Percentiles rank a stretch among this genome's conserved stretches.
Evolutionary conservation across 2,113 vertebrate genomes (phyloP).

Genomic region (Phaetusa simplex): DNA sequence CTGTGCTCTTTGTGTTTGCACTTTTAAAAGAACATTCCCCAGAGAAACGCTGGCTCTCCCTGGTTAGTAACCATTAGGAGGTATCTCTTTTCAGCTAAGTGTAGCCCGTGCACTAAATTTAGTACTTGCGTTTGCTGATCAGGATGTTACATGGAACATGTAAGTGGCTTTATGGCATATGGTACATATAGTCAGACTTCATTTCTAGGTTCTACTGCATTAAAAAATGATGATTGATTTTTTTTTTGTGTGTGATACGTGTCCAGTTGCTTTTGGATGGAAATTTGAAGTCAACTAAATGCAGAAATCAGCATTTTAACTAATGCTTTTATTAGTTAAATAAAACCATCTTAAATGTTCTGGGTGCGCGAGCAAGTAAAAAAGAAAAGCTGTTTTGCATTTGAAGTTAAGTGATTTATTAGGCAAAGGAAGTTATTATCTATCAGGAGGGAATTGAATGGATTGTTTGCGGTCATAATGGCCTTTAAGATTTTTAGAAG

Average conservation of each 20-base stretch:
- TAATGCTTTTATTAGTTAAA: neutral
- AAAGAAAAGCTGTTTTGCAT: neutral
- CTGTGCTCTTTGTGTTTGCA: conserved; percentile 28
- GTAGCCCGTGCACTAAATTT: conserved; percentile 27
- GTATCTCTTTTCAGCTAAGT: conserved; percentile 49
- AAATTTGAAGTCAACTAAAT: neutral
- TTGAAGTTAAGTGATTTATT: conserved; percentile 28
- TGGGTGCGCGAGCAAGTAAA: neutral
- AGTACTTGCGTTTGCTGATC: neutral
- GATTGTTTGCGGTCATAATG: conserved; percentile 19
- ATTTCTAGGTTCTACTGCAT: neutral
- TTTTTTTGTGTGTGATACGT: neutral
- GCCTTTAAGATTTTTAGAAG: conserved; percentile 1
- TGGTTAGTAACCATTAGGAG: conserved; percentile 8
- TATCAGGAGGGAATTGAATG: conserved; percentile 10
- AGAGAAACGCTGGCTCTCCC: neutral
- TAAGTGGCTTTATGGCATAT: conserved; percentile 7
- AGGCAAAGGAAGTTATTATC: conserved; percentile 8
- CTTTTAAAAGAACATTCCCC: conserved; percentile 23
- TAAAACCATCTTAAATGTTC: neutral
- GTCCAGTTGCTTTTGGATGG: neutral
- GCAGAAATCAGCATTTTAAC: neutral
- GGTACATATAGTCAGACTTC: neutral
- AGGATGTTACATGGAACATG: conserved; percentile 17
- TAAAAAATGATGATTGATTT: neutral